Percentiles rank a stretch among this genome's conserved stretches.
Conservation (phyloP, 2,888 invertebrate species). For the Itoplectis maculator region DNA sequence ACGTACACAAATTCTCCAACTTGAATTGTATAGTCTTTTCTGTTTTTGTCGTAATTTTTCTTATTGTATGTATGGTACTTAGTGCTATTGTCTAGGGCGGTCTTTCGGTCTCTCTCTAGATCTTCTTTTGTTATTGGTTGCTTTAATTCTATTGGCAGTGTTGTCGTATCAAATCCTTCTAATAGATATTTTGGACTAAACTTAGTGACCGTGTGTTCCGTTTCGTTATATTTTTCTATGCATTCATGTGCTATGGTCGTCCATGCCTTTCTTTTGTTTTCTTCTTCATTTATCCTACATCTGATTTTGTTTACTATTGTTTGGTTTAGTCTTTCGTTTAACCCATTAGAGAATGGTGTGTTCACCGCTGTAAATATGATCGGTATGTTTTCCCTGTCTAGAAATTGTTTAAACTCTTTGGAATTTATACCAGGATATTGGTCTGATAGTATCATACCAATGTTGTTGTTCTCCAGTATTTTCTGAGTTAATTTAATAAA, state of each 20-base stretch:
- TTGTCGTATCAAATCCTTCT: conserved; percentile 65
- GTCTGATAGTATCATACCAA: conserved; percentile 68
- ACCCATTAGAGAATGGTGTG: conserved; percentile 62
- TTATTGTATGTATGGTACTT: conserved; percentile 74
- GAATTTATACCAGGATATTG: conserved; percentile 73
- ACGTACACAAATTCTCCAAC: conserved; percentile 75
- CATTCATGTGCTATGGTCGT: conserved; percentile 72
- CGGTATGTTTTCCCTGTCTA: conserved; percentile 64
- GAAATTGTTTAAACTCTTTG: conserved; percentile 68
- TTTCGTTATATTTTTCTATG: conserved; percentile 72
- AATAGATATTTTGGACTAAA: conserved; percentile 72
- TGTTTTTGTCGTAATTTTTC: conserved; percentile 71
- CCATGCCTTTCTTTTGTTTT: conserved; percentile 64
- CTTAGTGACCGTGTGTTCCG: conserved; percentile 70
- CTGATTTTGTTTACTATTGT: conserved; percentile 70
- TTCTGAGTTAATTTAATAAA: conserved; percentile 70
- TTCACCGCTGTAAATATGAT: conserved; percentile 74
- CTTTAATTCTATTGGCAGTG: conserved; percentile 66
- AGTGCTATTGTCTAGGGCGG: conserved; percentile 70
- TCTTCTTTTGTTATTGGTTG: conserved; percentile 51
- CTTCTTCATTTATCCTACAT: conserved; percentile 69
- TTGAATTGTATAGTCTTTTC: conserved; percentile 72
- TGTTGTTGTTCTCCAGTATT: conserved; percentile 45
- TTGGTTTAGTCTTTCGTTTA: conserved; percentile 71
- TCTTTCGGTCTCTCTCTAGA: conserved; percentile 67